Conservation (phyloP, 2,888 invertebrate genomes). For the Ormia ochracea region DNA sequence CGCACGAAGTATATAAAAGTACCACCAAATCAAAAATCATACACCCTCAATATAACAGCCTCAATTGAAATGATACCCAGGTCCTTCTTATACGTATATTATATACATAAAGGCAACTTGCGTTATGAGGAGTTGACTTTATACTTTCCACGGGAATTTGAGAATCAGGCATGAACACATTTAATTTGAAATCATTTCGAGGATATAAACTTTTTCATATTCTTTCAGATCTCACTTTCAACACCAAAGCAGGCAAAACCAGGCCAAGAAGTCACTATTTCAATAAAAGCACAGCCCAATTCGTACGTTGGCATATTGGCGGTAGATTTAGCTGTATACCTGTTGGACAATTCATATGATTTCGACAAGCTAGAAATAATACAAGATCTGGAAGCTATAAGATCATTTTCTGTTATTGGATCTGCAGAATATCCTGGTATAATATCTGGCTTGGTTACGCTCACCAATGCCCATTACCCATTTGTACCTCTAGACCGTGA, state of each 20-base stretch:
- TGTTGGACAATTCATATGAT: conserved; percentile 34
- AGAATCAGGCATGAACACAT: conserved; percentile 24
- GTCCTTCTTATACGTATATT: conserved; percentile 42
- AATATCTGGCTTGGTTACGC: conserved; percentile 69
- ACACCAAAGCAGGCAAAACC: conserved; percentile 83
- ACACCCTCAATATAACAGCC: conserved; percentile 32
- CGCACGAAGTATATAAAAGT: conserved; percentile 11
- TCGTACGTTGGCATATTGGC: conserved; percentile 85
- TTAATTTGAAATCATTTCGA: not conserved
- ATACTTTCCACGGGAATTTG: conserved; percentile 20
- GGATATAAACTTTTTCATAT: too few relatives aligned
- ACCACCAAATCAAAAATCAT: conserved; percentile 24
- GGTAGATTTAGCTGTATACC: conserved; percentile 43
- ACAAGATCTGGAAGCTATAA: not conserved
- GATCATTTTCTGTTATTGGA: not conserved
- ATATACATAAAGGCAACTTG: conserved; percentile 36
- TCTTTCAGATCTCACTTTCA: conserved; percentile 82
- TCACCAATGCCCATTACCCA: conserved; percentile 73
- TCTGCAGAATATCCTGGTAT: conserved; percentile 62
- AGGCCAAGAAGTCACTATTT: conserved; percentile 85
- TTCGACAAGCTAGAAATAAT: conserved; percentile 63
- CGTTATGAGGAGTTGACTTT: conserved; percentile 41
- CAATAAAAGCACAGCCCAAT: conserved; percentile 86
- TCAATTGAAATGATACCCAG: conserved; percentile 46
- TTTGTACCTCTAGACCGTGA: conserved; percentile 66